phyloP scores from a whole-genome alignment of 2,113 vertebrate genomes.

The Cynocephalus volans region DNA sequence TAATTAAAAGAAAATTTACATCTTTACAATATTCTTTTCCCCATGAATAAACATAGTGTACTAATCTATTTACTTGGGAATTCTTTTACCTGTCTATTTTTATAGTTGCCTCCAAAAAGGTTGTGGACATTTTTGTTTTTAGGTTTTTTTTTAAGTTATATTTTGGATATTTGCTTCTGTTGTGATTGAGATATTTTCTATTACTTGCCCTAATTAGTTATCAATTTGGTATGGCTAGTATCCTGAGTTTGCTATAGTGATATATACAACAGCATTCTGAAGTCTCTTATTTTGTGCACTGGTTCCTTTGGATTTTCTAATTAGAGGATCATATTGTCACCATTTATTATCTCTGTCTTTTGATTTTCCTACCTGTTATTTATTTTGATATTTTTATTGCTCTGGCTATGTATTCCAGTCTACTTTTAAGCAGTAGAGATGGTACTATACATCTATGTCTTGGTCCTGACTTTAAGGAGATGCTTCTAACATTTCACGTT shows the following conservation, averaged over 20 bases:
- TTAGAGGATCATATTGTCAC: slow-evolving; percentile 29
- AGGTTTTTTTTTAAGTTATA: not conserved
- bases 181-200: slow-evolving; percentile 43
- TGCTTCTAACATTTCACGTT: slow-evolving; percentile 46
- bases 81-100: not conserved
- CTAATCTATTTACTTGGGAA: slow-evolving; percentile 24
- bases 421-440: slow-evolving; percentile 17
- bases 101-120: slow-evolving; percentile 51
- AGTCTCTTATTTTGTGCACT: not conserved
- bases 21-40: slow-evolving; percentile 17
- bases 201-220: slow-evolving; percentile 50
- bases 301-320: slow-evolving; percentile 58
- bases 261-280: not conserved
- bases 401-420: not conserved
- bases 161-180: slow-evolving; percentile 35
- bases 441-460: not conserved
- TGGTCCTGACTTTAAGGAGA: not conserved
- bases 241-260: not conserved
- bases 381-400: slow-evolving; percentile 27
- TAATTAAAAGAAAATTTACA: slow-evolving; percentile 21
- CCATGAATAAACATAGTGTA: slow-evolving; percentile 15
- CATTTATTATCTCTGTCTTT: slow-evolving; percentile 20
- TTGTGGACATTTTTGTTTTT: not conserved
- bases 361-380: not conserved
- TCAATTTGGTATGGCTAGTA: not conserved